A percentile compares a stretch with the other conserved stretches of the same genome.
Conservation (phyloP, 1,140 invertebrate species). For the Drosophila jambulina region DNA sequence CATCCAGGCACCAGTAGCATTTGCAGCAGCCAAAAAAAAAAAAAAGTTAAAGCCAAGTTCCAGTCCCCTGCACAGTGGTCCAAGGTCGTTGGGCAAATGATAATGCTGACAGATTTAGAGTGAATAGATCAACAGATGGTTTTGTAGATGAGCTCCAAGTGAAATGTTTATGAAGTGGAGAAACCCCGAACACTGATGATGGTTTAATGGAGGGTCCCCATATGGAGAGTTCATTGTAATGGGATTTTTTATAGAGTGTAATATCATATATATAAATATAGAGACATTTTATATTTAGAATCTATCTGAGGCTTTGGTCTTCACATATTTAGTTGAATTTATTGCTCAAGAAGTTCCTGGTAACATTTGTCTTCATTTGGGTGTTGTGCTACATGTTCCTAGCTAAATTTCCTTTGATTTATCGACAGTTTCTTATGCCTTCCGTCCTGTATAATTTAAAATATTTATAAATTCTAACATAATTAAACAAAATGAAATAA, state of each 20-base stretch:
- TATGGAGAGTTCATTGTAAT: conserved; percentile 3
- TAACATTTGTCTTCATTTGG: not conserved
- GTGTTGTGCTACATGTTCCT: too few relatives aligned
- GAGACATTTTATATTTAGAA: not conserved
- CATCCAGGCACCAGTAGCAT: conserved; percentile 13
- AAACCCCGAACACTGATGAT: conserved; percentile 22
- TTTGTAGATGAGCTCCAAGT: conserved; percentile 1
- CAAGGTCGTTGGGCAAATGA: conserved; percentile 36
- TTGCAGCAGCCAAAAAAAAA: not conserved
- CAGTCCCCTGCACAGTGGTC: conserved; percentile 44
- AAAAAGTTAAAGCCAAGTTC: conserved; percentile 28
- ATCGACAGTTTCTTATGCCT: too few relatives aligned
- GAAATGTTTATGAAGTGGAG: conserved; percentile 28
- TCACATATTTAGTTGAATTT: not conserved
- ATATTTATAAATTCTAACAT: too few relatives aligned
- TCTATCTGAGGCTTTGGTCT: not conserved
- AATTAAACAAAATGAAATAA: too few relatives aligned
- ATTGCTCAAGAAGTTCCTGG: not conserved
- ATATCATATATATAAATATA: not conserved
- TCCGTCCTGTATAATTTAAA: too few relatives aligned
- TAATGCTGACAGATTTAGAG: conserved; percentile 44
- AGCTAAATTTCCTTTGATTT: too few relatives aligned
- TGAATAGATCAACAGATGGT: conserved; percentile 49
- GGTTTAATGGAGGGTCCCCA: conserved; percentile 17
- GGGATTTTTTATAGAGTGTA: not conserved